A percentile compares a stretch with the other conserved stretches of the same genome.
Conservation (phyloP, 2,888 invertebrate genomes). For the Drosophila mimetica region DNA sequence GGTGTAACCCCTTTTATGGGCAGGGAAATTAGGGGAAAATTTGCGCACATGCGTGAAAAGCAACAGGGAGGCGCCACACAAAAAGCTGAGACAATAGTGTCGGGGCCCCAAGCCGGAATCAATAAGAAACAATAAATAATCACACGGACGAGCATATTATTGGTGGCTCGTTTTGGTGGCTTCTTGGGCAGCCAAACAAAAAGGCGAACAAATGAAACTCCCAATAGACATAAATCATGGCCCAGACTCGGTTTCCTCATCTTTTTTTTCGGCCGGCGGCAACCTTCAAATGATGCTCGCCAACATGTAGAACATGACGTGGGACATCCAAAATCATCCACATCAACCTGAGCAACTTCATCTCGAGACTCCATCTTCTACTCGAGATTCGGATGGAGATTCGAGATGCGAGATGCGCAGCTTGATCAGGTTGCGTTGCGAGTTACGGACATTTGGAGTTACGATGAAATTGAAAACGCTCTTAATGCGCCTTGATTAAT, state of each 20-base stretch:
- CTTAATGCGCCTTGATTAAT: slow-evolving; percentile 76
- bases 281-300: slow-evolving; percentile 66
- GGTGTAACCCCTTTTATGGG: not conserved
- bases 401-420: slow-evolving; percentile 2
- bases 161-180: slow-evolving; percentile 43
- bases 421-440: slow-evolving; percentile 57
- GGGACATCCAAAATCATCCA: slow-evolving; percentile 55
- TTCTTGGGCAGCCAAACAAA: slow-evolving; percentile 60
- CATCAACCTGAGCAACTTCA: slow-evolving; percentile 64
- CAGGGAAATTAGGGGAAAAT: not conserved
- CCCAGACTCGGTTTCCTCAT: slow-evolving; percentile 45
- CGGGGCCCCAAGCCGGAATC: slow-evolving; percentile 40
- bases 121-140: slow-evolving; percentile 41
- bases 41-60: slow-evolving; percentile 73
- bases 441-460: slow-evolving; percentile 48
- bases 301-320: slow-evolving; percentile 74
- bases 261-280: slow-evolving; percentile 52
- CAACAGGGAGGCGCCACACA: slow-evolving; percentile 64
- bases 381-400: slow-evolving; percentile 23
- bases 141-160: slow-evolving; percentile 31
- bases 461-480: slow-evolving; percentile 74
- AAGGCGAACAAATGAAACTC: slow-evolving; percentile 41
- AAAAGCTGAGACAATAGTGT: slow-evolving; percentile 46
- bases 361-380: slow-evolving; percentile 47
- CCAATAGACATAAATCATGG: slow-evolving; percentile 74